phyloP scores from a whole-genome alignment of 2,888 invertebrate species.

The Polyploca ridens region DNA sequence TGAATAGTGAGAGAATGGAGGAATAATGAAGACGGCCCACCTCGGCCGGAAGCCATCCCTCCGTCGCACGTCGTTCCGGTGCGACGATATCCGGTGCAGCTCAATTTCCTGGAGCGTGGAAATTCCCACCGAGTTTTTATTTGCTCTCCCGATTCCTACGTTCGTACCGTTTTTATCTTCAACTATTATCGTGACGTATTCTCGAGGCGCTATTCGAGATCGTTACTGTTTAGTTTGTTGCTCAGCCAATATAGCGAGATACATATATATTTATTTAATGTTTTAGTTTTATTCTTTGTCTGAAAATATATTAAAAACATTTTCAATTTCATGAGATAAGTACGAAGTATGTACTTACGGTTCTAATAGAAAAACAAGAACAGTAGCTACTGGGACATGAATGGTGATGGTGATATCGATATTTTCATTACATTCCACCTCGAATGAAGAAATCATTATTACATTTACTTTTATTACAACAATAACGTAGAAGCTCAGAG shows the following conservation, averaged over 20 bases:
- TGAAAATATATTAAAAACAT: no score
- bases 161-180: slow-evolving; percentile 49
- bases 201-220: slow-evolving; percentile 31
- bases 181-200: slow-evolving; percentile 42
- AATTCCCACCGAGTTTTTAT: slow-evolving; percentile 69
- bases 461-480: no score
- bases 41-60: slow-evolving; percentile 75
- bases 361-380: no score
- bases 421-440: no score
- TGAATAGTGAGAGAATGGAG: slow-evolving; percentile 57
- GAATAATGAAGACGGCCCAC: slow-evolving; percentile 73
- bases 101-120: slow-evolving; percentile 78
- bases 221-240: slow-evolving; percentile 29
- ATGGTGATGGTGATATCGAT: no score
- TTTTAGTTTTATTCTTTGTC: background rate
- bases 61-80: slow-evolving; percentile 76
- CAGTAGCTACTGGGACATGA: no score
- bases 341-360: no score
- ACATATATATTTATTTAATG: background rate
- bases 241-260: slow-evolving; percentile 23
- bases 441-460: no score
- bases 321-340: no score
- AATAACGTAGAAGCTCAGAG: no score
- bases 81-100: slow-evolving; percentile 81
- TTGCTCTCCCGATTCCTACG: slow-evolving; percentile 62